Evolutionary conservation across 2,888 invertebrate species (phyloP), one percentile per base, ranked within the genome.

Genomic region (Hermaeophaga mercurialis): DNA sequence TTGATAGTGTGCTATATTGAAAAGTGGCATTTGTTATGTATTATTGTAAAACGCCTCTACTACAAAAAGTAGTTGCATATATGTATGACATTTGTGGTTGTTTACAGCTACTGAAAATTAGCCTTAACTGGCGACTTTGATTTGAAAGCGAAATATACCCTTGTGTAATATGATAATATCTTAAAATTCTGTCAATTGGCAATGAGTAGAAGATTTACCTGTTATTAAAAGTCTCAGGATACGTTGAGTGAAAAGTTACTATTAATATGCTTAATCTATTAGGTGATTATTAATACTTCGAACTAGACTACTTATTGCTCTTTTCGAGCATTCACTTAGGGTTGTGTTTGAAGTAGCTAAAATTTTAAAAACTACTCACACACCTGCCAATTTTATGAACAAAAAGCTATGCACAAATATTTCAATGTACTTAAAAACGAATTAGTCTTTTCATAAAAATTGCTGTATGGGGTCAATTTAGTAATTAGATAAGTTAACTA

Each of bases 361-460:
- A 17, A 33, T 59, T 48, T 44, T 33, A n/a, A 34, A 18, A 36
- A 60, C 49, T 61, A 56, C 52, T 55, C 56, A 60, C 61, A 63
- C 65, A 62, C 62, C 58, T 63, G 63, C 62, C 60, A 61, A 44
- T 61, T 62, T 43, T 44, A 43, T 38, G 47, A 36, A 31, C 54
- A 53, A 48, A 56, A 59, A 54, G 48, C 49, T 54, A 45, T 66
- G 63, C 64, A 64, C 64, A 64, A 59, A 56, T 50, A 56, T 44
- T 52, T 24, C 50, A 47, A 61, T 34, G 66, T 66, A 66, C 66
- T 66, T 66, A 63, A 63, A 43, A 43, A 33, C 4, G 34, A 34
- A 33, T 31, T 52, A 52, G 34, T 43, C n/a, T 34, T 33, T 31
- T 33, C 22, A 11, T 24, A 43, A 11, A 44, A 33, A 43, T 24